phyloP scores from a whole-genome alignment of 2,797 vertebrate genomes.

The Prionace glauca region DNA sequence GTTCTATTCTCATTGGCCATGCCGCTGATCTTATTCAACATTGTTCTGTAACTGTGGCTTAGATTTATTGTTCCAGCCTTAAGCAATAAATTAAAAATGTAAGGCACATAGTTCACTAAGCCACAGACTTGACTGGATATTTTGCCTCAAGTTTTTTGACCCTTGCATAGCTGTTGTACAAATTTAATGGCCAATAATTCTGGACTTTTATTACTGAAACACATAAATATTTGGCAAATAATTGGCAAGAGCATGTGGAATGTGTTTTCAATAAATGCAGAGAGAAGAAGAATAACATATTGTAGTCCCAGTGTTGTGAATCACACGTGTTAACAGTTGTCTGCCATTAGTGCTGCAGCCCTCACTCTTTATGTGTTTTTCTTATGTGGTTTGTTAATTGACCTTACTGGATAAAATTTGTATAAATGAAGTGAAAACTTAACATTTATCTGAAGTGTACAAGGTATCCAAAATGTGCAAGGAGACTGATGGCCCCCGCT shows the following conservation, averaged over 20 bases:
- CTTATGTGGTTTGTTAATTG: conserved; percentile 37
- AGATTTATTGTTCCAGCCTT: conserved; percentile 27
- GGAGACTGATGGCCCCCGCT: background rate
- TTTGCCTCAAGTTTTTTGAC: conserved; percentile 18
- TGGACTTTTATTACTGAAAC: conserved; percentile 2
- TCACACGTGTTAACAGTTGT: conserved; percentile 29
- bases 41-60: conserved; percentile 26
- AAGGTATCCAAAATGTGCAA: background rate
- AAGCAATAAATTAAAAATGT: conserved; percentile 31
- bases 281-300: conserved; percentile 26
- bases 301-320: conserved; percentile 14
- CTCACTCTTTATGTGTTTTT: conserved; percentile 26
- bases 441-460: background rate
- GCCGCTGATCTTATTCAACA: background rate
- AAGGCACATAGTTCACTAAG: background rate
- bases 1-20: background rate
- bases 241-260: conserved; percentile 33
- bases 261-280: conserved; percentile 36
- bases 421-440: conserved; percentile 29
- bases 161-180: conserved; percentile 32
- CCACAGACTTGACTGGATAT: conserved; percentile 23
- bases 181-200: conserved; percentile 35
- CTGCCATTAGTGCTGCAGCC: conserved; percentile 16
- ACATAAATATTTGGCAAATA: conserved; percentile 27
- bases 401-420: conserved; percentile 21